Evolutionary conservation across 2,888 invertebrate species (phyloP).

Genomic region (Pseudococcus longispinus): DNA sequence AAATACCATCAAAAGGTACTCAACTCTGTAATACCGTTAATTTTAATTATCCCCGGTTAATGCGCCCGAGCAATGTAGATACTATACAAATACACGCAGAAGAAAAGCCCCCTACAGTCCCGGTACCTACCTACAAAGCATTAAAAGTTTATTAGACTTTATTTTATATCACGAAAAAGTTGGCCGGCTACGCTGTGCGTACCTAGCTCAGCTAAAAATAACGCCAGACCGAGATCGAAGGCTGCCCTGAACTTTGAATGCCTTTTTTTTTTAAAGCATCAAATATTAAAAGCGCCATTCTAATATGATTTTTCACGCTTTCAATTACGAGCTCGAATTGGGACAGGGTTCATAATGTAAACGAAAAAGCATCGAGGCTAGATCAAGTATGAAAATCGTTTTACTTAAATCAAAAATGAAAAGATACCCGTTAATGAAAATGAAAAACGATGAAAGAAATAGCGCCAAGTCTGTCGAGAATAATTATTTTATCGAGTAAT

Average conservation of each 20-base stretch:
- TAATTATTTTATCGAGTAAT: constrained; percentile 3
- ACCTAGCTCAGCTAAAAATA: neutral
- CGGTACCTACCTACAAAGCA: neutral
- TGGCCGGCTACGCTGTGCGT: neutral
- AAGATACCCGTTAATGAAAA: neutral
- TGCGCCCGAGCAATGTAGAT: neutral
- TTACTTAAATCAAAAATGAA: neutral
- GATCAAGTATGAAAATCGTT: neutral
- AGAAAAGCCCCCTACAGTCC: neutral
- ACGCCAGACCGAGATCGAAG: neutral
- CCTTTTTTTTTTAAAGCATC: neutral
- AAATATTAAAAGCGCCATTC: neutral
- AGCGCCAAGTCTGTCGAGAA: neutral
- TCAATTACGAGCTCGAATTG: neutral
- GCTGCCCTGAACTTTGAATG: neutral
- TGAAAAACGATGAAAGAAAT: neutral
- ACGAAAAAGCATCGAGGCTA: neutral
- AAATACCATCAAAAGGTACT: constrained; percentile 4
- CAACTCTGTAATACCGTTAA: neutral
- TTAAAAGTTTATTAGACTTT: constrained; percentile 11
- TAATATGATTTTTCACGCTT: neutral
- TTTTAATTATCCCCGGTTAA: neutral
- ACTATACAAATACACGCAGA: neutral
- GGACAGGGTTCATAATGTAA: neutral
- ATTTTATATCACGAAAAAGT: neutral